Evolutionary conservation across 2,797 vertebrate species (phyloP), one percentile per base, ranked within the genome.

Genomic region (Eulemur coronatus): DNA sequence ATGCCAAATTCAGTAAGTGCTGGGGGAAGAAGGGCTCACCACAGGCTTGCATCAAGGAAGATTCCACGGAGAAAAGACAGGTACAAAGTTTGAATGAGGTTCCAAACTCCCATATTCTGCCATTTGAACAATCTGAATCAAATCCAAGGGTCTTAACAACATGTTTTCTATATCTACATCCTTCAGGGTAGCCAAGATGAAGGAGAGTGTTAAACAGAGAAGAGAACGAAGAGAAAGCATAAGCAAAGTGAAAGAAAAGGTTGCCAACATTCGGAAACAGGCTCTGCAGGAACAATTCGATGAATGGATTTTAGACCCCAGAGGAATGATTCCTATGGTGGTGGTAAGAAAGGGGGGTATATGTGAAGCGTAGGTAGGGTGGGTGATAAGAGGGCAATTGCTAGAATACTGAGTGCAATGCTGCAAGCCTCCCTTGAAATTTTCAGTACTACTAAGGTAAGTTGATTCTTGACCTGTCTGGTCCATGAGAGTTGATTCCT

Each of bases 171-270:
- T 97, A 73, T 94, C 81, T 87, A 2, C 38, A 38, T 95, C 63
- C 52, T 95, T 24, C 96, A 99, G 99, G 97, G 95, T 99, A 65
- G 94, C 94, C 63, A 96, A 90, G 95, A 97, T 99, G 97, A 99
- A 98, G 94, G 87, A 96, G 84, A 95, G 97, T 84, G 86, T 98
- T 84, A 96, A 97, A 84, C 93, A 78, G 63, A 98, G 95, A 73
- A 93, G 73, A 79, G 41, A 98, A 80, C 97, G 97, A 35, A 98
- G 96, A 94, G 96, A 98, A 80, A 35, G 80, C 65, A 5, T 98
- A 87, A 95, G 96, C 0, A 70, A 84, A 41, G 92, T 97, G 78
- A 98, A 98, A 96, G 59, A 61, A 84, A 86, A 97, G 38, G 96
- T 98, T 87, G 96, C 87, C 82, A 63, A 50, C 0, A 97, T 92